These are phyloP conservation scores for Arothron firmamentum DNA, from an alignment of 2,113 vertebrate genomes.

Conservation along the genomic window DNA sequence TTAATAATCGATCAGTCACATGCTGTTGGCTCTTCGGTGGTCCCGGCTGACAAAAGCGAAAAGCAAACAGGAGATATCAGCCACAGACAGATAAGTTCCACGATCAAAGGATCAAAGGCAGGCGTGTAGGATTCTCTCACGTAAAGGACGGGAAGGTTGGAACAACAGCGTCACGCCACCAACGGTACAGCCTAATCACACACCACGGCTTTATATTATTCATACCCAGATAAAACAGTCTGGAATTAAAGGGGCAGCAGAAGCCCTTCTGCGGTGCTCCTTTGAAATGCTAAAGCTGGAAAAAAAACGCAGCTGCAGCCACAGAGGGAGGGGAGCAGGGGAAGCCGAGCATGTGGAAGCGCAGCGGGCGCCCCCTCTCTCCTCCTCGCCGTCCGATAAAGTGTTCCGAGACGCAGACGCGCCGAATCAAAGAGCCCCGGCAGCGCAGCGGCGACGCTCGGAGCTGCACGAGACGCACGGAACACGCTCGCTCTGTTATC, in stretches of 20 bases:
- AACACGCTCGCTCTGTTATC: no score
- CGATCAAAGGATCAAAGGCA: conserved; percentile 68
- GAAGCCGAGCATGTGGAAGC: conserved; percentile 42
- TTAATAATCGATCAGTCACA: conserved; percentile 64
- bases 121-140: conserved; percentile 32
- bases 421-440: no score
- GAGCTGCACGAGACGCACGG: no score
- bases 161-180: conserved; percentile 31
- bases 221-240: conserved; percentile 24
- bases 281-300: conserved; percentile 62
- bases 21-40: conserved; percentile 23
- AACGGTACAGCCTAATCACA: conserved; percentile 20
- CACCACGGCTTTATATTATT: conserved; percentile 36
- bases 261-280: conserved; percentile 23
- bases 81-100: conserved; percentile 34
- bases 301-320: conserved; percentile 34
- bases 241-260: conserved; percentile 34
- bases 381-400: conserved; percentile 57
- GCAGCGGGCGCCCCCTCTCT: conserved; percentile 50
- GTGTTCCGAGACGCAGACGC: conserved; percentile 10
- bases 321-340: conserved; percentile 12
- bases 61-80: conserved; percentile 32
- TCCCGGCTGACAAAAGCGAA: conserved; percentile 28
- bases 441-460: no score
- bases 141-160: conserved; percentile 40